Evolutionary conservation across 2,113 vertebrate species (phyloP).

Genomic region (Chamaetylas fuelleborni): DNA sequence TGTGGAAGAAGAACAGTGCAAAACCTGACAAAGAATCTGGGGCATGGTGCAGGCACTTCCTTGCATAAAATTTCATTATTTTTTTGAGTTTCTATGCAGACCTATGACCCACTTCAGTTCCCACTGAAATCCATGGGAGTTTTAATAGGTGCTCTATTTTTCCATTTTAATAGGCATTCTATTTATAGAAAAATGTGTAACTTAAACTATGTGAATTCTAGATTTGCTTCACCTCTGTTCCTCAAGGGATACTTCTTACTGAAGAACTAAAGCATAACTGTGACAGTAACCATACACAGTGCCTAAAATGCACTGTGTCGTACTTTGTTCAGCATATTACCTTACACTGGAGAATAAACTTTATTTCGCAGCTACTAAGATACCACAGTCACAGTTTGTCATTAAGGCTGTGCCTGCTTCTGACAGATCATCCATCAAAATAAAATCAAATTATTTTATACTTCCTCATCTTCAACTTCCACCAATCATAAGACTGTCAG

Average conservation of each 20-base stretch:
- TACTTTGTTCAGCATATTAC: not conserved
- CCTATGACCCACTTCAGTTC: conserved; percentile 59
- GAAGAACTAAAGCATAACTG: not conserved
- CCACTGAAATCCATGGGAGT: conserved; percentile 39
- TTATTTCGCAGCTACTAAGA: not conserved
- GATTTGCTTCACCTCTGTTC: not conserved
- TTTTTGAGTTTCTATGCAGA: conserved; percentile 19
- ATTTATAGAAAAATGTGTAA: conserved; percentile 64
- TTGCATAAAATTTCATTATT: conserved; percentile 31
- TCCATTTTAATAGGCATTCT: conserved; percentile 55
- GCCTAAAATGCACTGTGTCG: not conserved
- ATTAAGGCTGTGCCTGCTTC: not conserved
- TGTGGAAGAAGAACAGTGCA: conserved; percentile 19
- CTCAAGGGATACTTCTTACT: not conserved
- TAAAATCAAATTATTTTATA: not conserved
- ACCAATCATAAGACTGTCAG: not conserved
- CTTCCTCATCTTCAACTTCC: not conserved
- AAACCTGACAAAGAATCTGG: conserved; percentile 49
- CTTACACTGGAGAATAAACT: not conserved
- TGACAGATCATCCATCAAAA: not conserved
- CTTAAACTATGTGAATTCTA: conserved; percentile 23
- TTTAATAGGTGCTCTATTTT: conserved; percentile 59
- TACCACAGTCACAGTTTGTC: not conserved
- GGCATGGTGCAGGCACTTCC: conserved; percentile 21
- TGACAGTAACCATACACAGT: not conserved